Base-by-base conservation (phyloP, 2,797 vertebrate genomes). In the Poecilia gillii region DNA sequence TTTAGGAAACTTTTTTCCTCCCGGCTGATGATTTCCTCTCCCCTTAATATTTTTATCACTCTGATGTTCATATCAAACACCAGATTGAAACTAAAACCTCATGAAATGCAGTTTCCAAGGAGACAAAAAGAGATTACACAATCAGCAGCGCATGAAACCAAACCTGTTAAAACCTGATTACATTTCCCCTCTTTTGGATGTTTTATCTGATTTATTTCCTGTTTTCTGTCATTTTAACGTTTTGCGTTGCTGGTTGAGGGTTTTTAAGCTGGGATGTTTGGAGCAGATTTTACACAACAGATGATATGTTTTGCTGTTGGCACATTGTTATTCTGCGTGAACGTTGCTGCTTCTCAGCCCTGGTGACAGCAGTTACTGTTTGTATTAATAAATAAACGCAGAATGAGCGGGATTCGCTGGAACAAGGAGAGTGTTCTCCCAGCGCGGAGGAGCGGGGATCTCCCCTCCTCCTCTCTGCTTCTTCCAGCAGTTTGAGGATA, bases 381-480 rank as follows among this genome's bases (percentile, higher is more conserved):
- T 53, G 25, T 53, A 9, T 53, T 3, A 25, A 23, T 8, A 20
- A 23, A 51, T 49, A 45, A 25, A 59, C 39, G 76, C 43, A 7
- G 25, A 46, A 76, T 59, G 0, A 66, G 62, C 6, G 81, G 74
- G 25, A 36, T 71, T 39, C 14, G 55, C 51, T n/a, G 47, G 2
- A 12, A 9, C 81, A 83, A 71, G 33, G 82, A 82, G 86, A 75
- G 81, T 20, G 79, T 49, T 90, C 85, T 80, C 85, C 86, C 84
- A 83, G 79, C 90, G 92, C 89, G 91, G 90, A 87, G 90, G 87
- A 88, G 87, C 64, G 83, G 88, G 87, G 88, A 86, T 85, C 72
- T 86, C 87, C 81, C 85, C 85, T 75, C 78, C 55, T 75, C 74
- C 47, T 74, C 74, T 78, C 82, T 28, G 81, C 88, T 90, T 81